Evolutionary conservation across 1,140 invertebrate genomes (phyloP).

Genomic region (Mya arenaria): DNA sequence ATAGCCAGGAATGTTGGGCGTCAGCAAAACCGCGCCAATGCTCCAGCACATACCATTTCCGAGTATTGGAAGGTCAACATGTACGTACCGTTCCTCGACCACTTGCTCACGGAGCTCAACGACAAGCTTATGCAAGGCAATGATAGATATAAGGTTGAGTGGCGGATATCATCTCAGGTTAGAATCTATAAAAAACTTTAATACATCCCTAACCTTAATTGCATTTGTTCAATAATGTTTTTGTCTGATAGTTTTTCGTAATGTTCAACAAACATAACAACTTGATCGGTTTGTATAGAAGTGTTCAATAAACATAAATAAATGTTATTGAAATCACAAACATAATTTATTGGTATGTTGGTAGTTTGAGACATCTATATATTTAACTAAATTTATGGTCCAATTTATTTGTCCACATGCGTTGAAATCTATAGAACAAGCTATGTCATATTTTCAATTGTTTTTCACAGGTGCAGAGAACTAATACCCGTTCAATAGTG

Average conservation of each 20-base stretch:
- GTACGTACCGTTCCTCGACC: slow-evolving; percentile 24
- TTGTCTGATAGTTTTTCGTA: background rate
- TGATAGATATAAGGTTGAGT: background rate
- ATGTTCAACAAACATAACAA: background rate
- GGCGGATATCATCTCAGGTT: background rate
- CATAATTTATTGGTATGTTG: too few relatives aligned
- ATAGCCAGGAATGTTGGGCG: slow-evolving; percentile 20
- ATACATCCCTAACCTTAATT: background rate
- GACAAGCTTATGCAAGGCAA: slow-evolving; percentile 6
- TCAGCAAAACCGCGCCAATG: slow-evolving; percentile 15
- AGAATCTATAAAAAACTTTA: background rate
- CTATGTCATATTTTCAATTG: too few relatives aligned
- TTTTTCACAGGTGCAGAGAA: background rate
- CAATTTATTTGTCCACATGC: too few relatives aligned
- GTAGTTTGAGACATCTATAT: too few relatives aligned
- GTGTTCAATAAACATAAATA: too few relatives aligned
- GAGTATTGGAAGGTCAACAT: slow-evolving; percentile 20
- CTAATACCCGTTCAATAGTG: background rate
- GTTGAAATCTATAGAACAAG: too few relatives aligned
- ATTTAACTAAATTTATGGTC: too few relatives aligned
- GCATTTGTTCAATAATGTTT: background rate
- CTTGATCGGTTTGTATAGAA: too few relatives aligned
- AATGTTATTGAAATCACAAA: too few relatives aligned
- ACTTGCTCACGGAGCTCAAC: slow-evolving; percentile 6
- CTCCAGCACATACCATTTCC: background rate